Evolutionary conservation across 2,797 vertebrate genomes (phyloP), one percentile per base, ranked within the genome.

Genomic region (Psittacula derbiana): DNA sequence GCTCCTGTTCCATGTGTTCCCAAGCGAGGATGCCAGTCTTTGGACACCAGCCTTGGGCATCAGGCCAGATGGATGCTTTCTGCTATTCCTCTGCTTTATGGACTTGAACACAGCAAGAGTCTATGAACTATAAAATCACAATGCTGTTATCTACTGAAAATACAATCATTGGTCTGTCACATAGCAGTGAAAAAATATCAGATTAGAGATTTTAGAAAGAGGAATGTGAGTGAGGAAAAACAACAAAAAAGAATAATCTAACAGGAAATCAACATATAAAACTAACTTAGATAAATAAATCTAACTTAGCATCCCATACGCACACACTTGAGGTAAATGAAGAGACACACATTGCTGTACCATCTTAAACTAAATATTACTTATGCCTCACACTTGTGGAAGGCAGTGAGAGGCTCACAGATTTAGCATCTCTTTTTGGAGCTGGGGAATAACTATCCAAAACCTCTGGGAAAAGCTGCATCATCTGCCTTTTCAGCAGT

Each of bases 31-130:
- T 80, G 81, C 86, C 96, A 92, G 64, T 41, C 86, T 76, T 92
- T 88, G 80, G 92, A 80, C 81, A 87, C 64, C 93, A 96, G 96
- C 81, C 67, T 36, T 44, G 33, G 90, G 94, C 87, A 78, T 30
- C 43, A 43, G 85, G 87, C 87, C 95, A 95, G 71, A 36, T 12
- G 82, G 83, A 94, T 64, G 62, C 55, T 87, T 65, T 41, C 43
- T 49, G n/a, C 88, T 85, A 27, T 16, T 92, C 65, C 75, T 95
- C 88, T 44, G 52, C 73, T 92, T 74, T 5, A 50, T 12, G 55
- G 82, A 28, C 80, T 86, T 38, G 78, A 64, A 58, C 33, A 58
- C 33, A 94, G 49, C 66, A 78, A 78, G 64, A 70, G 69, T 41
- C 33, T 67, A 21, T 1, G n/a, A 80, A 62, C 31, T 36, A 30